Percentiles rank a stretch among this genome's conserved stretches.
These are phyloP conservation scores for Atopsyche davidsoni DNA, from an alignment of 1,140 invertebrate genomes.

Conservation along the genomic window DNA sequence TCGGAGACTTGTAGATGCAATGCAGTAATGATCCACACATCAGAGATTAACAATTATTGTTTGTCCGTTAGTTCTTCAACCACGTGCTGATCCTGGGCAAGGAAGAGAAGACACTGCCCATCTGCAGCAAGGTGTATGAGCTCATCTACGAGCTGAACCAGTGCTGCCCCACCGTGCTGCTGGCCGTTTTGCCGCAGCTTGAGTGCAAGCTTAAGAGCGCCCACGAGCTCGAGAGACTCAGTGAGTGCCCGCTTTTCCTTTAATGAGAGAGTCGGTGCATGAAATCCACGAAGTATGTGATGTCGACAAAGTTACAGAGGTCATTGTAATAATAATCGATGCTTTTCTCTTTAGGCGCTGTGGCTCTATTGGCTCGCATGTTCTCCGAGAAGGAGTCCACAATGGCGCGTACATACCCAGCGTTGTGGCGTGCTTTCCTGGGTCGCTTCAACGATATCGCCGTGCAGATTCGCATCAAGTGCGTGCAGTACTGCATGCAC, in stretches of 20 bases:
- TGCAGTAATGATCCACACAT: no score
- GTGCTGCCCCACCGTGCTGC: slow-evolving; percentile 82
- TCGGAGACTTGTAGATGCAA: no score
- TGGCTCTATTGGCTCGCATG: slow-evolving; percentile 89
- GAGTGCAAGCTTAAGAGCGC: slow-evolving; percentile 90
- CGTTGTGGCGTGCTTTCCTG: slow-evolving; percentile 82
- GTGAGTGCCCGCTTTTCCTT: slow-evolving; percentile 31
- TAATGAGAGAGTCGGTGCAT: not conserved
- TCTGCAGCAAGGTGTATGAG: slow-evolving; percentile 86
- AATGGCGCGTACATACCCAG: slow-evolving; percentile 77
- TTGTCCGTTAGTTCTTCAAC: slow-evolving; percentile 97
- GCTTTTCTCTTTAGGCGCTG: slow-evolving; percentile 53
- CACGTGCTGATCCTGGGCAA: slow-evolving; percentile 89
- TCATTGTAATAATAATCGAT: slow-evolving; percentile 3
- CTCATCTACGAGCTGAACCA: slow-evolving; percentile 95
- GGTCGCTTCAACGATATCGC: slow-evolving; percentile 95
- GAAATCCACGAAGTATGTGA: no score
- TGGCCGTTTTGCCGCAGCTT: slow-evolving; percentile 87
- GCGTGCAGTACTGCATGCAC: slow-evolving; percentile 96
- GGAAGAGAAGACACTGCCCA: slow-evolving; percentile 73
- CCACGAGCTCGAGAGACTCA: slow-evolving; percentile 76
- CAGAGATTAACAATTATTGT: no score
- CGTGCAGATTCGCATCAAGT: slow-evolving; percentile 85
- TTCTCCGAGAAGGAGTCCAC: slow-evolving; percentile 93
- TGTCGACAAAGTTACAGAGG: no score